phyloP scores from a whole-genome alignment of 2,113 vertebrate genomes.

The Vimba vimba region DNA sequence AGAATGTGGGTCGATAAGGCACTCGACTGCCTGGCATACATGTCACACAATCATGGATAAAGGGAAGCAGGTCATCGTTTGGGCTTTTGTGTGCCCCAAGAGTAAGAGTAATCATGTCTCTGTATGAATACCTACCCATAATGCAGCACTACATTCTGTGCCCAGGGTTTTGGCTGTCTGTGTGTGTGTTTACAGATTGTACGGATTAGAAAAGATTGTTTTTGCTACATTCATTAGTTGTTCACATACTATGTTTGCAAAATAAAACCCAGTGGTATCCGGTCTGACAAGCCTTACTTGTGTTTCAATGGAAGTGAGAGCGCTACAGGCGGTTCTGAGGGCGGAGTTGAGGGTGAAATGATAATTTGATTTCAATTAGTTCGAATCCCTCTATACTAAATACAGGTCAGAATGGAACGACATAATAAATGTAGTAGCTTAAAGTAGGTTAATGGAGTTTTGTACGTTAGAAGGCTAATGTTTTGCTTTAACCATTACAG shows the following conservation, averaged over 20 bases:
- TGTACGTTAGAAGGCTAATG: not conserved
- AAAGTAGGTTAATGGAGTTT: slow-evolving; percentile 7
- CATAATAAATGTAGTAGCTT: not conserved
- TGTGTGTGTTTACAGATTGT: not conserved
- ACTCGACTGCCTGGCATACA: not conserved
- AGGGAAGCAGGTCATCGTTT: not conserved
- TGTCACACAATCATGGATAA: slow-evolving; percentile 30
- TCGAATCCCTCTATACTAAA: not conserved
- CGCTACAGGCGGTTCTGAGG: not conserved
- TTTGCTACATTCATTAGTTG: not conserved
- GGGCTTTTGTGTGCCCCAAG: not conserved
- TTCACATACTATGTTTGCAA: slow-evolving; percentile 8
- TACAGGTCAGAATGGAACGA: slow-evolving; percentile 2
- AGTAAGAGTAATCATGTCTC: slow-evolving; percentile 14
- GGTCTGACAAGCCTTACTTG: not conserved
- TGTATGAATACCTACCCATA: not conserved
- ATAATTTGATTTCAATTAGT: slow-evolving; percentile 22
- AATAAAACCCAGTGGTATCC: not conserved
- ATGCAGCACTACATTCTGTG: not conserved
- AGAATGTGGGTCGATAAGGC: slow-evolving; percentile 44
- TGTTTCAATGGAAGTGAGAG: not conserved
- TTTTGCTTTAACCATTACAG: not conserved
- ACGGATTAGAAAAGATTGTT: slow-evolving; percentile 1
- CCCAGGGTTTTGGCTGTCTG: not conserved
- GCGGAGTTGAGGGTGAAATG: not conserved